A percentile compares a stretch with the other conserved stretches of the same genome.
phyloP scores from a whole-genome alignment of 2,113 vertebrate genomes.

The Parus major region DNA sequence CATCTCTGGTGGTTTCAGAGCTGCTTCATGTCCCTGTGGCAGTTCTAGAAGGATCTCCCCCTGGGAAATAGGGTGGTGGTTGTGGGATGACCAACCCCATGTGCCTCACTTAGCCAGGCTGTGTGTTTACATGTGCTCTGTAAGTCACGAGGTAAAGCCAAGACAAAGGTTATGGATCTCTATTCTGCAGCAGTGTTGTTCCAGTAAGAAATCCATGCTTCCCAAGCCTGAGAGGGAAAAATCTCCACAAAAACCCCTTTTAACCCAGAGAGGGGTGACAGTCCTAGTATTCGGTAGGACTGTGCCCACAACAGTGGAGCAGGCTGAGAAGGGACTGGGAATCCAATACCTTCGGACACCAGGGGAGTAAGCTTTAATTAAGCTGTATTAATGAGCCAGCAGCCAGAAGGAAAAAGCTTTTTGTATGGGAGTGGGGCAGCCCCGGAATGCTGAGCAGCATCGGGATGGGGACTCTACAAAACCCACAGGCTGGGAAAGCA shows the following conservation, averaged over 20 bases:
- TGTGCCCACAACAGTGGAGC: accelerated
- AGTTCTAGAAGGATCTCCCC: not conserved
- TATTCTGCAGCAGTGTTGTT: not conserved
- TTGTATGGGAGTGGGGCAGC: not conserved
- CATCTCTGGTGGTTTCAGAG: not conserved
- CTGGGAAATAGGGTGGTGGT: not conserved
- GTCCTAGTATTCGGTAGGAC: not conserved
- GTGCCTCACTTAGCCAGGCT: not conserved
- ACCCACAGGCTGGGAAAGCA: not conserved
- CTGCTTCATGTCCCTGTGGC: not conserved
- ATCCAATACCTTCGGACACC: not conserved
- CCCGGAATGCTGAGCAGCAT: not conserved
- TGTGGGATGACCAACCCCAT: accelerated
- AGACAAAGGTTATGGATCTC: not conserved
- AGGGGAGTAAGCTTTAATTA: not conserved
- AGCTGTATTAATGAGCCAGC: not conserved
- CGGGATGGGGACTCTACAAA: not conserved
- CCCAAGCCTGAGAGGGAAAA: not conserved
- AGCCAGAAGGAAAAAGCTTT: conserved; percentile 8
- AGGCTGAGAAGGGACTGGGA: not conserved
- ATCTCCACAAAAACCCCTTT: not conserved
- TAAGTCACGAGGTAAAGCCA: not conserved
- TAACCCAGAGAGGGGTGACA: not conserved
- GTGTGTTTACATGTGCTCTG: not conserved
- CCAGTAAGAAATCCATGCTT: not conserved